A percentile compares a stretch with the other conserved stretches of the same genome.
Conservation (phyloP, 2,888 invertebrate species). For the Mantis religiosa region DNA sequence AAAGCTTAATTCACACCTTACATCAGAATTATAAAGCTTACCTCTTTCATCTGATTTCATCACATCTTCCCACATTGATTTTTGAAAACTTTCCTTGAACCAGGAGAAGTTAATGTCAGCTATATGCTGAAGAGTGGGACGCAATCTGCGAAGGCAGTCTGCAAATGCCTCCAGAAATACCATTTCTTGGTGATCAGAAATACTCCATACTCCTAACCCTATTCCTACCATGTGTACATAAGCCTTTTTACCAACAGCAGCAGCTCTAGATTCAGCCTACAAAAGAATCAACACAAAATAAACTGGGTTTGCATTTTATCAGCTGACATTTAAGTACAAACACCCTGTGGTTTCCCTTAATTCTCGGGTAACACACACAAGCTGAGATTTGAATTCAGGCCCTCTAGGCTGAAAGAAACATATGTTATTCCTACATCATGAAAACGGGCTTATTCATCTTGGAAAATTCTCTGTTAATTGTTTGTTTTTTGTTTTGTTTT, state of each 20-base stretch:
- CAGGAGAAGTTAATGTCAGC: constrained; percentile 37
- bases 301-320: too few species aligned
- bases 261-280: constrained; percentile 53
- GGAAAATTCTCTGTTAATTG: too few species aligned
- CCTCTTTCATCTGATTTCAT: not conserved
- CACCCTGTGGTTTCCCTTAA: too few species aligned
- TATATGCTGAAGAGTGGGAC: constrained; percentile 30
- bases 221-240: constrained; percentile 60
- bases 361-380: too few species aligned
- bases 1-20: too few species aligned
- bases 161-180: constrained; percentile 36
- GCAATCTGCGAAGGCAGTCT: constrained; percentile 33
- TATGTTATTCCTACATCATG: too few species aligned
- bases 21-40: not conserved
- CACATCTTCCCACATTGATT: not conserved
- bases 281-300: not conserved
- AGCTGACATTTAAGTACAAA: too few species aligned
- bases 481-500: too few species aligned
- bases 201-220: constrained; percentile 38
- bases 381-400: too few species aligned
- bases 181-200: constrained; percentile 34
- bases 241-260: constrained; percentile 48
- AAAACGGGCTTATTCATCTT: too few species aligned
- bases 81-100: constrained; percentile 29
- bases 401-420: too few species aligned